Conservation (phyloP, 23 tunicate species). For the Botrylloides violaceus region DNA sequence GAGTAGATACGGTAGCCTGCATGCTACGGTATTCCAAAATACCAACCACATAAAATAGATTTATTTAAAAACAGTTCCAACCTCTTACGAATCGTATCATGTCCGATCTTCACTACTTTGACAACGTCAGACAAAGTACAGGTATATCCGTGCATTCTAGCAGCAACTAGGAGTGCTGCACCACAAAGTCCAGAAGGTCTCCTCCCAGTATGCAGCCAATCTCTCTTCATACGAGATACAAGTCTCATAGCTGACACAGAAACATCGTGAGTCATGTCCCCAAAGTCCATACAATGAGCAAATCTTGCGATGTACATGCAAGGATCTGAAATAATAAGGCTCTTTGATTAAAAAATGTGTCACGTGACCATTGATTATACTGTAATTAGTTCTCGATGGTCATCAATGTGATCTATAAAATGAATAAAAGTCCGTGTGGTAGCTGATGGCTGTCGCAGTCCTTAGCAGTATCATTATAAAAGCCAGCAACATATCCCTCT, state of each 20-base stretch:
- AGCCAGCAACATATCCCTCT: no score
- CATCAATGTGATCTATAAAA: no score
- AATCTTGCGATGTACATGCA: slow-evolving; percentile 95
- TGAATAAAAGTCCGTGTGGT: no score
- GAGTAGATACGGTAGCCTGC: no score
- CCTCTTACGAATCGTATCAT: slow-evolving; percentile 88
- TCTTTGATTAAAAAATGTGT: no score
- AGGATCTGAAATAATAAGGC: slow-evolving; percentile 62
- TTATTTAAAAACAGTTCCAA: background rate
- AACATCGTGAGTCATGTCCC: slow-evolving; percentile 83
- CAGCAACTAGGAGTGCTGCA: slow-evolving; percentile 95
- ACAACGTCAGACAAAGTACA: slow-evolving; percentile 68
- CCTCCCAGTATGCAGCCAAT: slow-evolving; percentile 92
- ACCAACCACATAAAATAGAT: no score
- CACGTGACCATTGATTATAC: no score
- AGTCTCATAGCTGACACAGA: slow-evolving; percentile 80
- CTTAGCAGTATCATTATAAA: no score
- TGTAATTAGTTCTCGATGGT: no score
- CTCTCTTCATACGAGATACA: slow-evolving; percentile 92
- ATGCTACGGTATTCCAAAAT: no score
- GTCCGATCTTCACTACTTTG: slow-evolving; percentile 83
- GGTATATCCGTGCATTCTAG: slow-evolving; percentile 85
- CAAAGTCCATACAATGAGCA: slow-evolving; percentile 95
- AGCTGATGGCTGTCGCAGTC: no score
- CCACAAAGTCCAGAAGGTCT: slow-evolving; percentile 96